Evolutionary conservation across 2,888 invertebrate species (phyloP).

Genomic region (Sipha maydis): DNA sequence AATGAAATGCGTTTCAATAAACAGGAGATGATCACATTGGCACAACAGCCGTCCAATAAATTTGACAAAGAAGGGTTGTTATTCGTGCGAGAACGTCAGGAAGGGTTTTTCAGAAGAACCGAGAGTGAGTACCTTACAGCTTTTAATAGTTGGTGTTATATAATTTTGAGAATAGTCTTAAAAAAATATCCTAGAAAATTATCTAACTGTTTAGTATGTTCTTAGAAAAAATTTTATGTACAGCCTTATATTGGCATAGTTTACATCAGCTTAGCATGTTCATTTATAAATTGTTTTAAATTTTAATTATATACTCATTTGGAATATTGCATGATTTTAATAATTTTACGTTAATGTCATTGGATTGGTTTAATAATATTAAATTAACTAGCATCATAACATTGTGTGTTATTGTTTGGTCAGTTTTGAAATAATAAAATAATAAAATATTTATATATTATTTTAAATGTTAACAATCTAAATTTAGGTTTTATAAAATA

Average conservation of each 20-base stretch:
- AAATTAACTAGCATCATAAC: background rate
- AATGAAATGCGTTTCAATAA: slow-evolving; percentile 86
- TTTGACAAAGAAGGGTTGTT: slow-evolving; percentile 93
- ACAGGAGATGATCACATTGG: slow-evolving; percentile 85
- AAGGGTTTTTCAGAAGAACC: slow-evolving; percentile 89
- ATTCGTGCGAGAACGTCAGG: slow-evolving; percentile 86
- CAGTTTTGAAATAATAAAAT: slow-evolving; percentile 18
- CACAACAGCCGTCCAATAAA: slow-evolving; percentile 85
- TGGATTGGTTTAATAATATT: slow-evolving; percentile 26
- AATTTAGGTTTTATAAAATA: background rate
- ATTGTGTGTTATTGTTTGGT: background rate
- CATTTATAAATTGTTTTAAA: slow-evolving; percentile 4
- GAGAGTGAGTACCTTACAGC: slow-evolving; percentile 77
- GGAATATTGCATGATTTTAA: slow-evolving; percentile 40
- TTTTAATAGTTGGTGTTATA: background rate
- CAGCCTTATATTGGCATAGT: background rate
- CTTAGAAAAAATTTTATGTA: background rate
- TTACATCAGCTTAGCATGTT: slow-evolving; percentile 47
- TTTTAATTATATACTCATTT: background rate
- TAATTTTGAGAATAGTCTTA: background rate
- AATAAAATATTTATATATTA: background rate
- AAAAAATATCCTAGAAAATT: background rate
- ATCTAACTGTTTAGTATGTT: background rate
- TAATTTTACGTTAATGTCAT: slow-evolving; percentile 28
- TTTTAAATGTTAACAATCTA: background rate